phyloP scores from a whole-genome alignment of 2,888 invertebrate genomes.

The Parnassius orleans region DNA sequence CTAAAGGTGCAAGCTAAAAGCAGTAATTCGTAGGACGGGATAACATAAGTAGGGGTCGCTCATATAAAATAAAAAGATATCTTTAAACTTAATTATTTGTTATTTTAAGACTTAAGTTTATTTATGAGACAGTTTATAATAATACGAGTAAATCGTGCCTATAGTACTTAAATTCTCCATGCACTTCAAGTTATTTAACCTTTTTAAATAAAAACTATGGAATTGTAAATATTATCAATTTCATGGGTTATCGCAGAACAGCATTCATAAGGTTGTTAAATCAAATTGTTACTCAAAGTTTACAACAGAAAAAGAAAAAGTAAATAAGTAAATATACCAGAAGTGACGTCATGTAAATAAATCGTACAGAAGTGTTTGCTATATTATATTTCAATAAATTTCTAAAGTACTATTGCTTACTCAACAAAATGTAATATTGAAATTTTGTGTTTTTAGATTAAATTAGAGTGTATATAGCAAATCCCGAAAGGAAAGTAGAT shows the following conservation, averaged over 20 bases:
- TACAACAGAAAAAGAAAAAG: too few species aligned
- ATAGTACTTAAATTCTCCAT: constrained; percentile 28
- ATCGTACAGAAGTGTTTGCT: too few species aligned
- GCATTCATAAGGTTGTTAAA: not conserved
- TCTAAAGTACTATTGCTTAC: too few species aligned
- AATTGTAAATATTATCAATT: constrained; percentile 36
- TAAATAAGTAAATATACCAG: too few species aligned
- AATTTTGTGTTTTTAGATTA: too few species aligned
- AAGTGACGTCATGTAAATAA: too few species aligned
- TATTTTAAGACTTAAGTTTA: constrained; percentile 7
- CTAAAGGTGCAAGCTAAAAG: constrained; percentile 26
- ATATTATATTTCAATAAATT: too few species aligned
- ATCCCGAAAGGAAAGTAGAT: too few species aligned
- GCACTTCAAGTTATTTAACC: constrained; percentile 23
- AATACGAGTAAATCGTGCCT: constrained; percentile 11
- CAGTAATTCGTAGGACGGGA: constrained; percentile 3
- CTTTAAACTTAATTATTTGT: constrained; percentile 4
- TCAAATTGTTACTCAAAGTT: not conserved
- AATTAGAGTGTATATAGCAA: too few species aligned
- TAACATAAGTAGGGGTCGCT: not conserved
- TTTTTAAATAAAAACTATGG: constrained; percentile 1
- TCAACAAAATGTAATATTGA: too few species aligned
- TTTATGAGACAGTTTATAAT: not conserved
- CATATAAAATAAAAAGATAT: not conserved
- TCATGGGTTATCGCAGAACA: constrained; percentile 37